Evolutionary conservation across 2,113 vertebrate species (phyloP).

Genomic region (Tyto alba): DNA sequence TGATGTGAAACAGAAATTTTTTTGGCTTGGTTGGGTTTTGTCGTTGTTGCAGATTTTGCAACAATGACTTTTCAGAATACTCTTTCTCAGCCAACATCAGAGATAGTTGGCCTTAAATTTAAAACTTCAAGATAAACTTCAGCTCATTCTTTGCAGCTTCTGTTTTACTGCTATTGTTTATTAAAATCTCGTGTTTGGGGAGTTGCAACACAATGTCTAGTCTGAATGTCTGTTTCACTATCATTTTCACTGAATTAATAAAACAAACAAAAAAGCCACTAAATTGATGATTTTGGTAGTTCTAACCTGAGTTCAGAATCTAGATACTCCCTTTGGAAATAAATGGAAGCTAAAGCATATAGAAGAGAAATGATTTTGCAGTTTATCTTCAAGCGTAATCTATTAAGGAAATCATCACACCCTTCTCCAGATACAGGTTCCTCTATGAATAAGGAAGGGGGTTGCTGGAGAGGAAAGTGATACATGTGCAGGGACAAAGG

Average conservation of each 20-base stretch:
- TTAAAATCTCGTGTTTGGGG: not conserved
- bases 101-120: not conserved
- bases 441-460: not conserved
- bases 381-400: not conserved
- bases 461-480: not conserved
- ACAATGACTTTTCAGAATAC: not conserved
- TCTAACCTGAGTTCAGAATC: not conserved
- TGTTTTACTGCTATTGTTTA: not conserved
- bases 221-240: not conserved
- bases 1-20: rapidly evolving
- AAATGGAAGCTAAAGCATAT: slow-evolving; percentile 7
- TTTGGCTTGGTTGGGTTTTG: not conserved
- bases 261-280: not conserved
- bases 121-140: not conserved
- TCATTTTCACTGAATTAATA: not conserved
- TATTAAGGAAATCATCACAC: not conserved
- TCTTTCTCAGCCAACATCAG: not conserved
- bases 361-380: slow-evolving; percentile 33
- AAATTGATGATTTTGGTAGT: not conserved
- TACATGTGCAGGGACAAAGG: not conserved
- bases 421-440: not conserved
- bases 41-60: not conserved
- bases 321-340: not conserved
- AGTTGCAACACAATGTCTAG: not conserved
- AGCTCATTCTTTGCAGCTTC: not conserved